Base-by-base conservation (phyloP, 1,140 invertebrate genomes). In the Phortica variegata region DNA sequence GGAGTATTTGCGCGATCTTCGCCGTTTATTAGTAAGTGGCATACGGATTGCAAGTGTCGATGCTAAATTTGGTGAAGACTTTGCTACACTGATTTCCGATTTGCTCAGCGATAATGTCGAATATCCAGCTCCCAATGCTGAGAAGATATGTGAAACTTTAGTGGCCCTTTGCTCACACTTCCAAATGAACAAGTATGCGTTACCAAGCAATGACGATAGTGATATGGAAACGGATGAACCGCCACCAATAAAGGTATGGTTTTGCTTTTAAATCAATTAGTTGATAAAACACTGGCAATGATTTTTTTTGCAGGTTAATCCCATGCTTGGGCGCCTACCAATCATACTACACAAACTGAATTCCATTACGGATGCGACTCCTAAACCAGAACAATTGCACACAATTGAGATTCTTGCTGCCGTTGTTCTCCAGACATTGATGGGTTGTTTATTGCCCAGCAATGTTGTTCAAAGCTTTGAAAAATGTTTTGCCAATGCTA, bases 371-470 rank as follows among this genome's bases (percentile, higher is more conserved):
- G 60, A 75, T 19, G 44, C 41, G 16, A 55, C 58, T 3, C 36
- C 55, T 20, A 43, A 56, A 19, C 45, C 41, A 18, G 60, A 69
- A 8, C 49, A 60, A 37, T 42, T 61, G n/a, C 52, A 61, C 18
- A 58, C 72, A 0, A 56, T 76, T 31, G 74, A 76, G 43, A 76
- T 76, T 1, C 48, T 76, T 1, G 60, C 69, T 21, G 63, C 73
- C 0, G 37, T 76, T 32, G 76, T 95, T 29, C 88, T 95, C 52
- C 92, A 95, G 83, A 87, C 87, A 44, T 79, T 89, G 19, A 84
- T 85, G 34, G 83, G 84, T 9, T 72, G 77, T 6, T 78, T 76
- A 20, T 73, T 81, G 13, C 75, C 74, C 0, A 78, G 81, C 33
- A 81, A 82, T 1, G 77, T 89, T 3, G 70, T 86, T 34, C 77